These are phyloP conservation scores for Onychostruthus taczanowskii DNA, from an alignment of 2,113 vertebrate species.

Conservation along the genomic window DNA sequence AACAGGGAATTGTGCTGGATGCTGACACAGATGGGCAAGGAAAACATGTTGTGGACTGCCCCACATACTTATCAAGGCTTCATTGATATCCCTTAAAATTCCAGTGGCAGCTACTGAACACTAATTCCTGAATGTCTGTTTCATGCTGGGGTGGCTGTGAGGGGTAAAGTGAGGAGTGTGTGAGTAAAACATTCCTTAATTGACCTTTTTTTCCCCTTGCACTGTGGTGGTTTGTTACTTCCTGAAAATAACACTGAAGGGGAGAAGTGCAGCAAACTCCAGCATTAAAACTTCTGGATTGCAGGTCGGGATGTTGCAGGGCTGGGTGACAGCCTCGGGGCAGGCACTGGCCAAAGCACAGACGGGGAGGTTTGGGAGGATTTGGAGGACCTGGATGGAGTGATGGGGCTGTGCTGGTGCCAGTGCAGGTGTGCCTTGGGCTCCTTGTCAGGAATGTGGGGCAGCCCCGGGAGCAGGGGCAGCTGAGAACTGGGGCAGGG, in stretches of 20 bases:
- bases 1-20: not conserved
- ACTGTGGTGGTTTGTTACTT: not conserved
- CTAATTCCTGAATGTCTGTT: not conserved
- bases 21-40: not conserved
- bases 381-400: not conserved
- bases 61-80: not conserved
- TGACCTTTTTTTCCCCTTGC: not conserved
- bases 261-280: accelerated
- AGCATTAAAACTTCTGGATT: not conserved
- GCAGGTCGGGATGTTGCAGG: not conserved
- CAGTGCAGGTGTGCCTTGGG: not conserved
- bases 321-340: not conserved
- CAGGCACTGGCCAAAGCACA: no score
- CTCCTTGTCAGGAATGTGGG: not conserved
- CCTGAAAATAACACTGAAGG: not conserved
- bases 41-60: accelerated
- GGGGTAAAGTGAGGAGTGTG: not conserved
- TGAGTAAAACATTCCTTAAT: not conserved
- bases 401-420: not conserved
- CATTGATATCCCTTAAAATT: not conserved
- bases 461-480: not conserved
- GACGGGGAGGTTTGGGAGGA: not conserved
- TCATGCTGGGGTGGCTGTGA: not conserved
- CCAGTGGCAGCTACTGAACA: not conserved
- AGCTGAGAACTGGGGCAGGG: not conserved